Evolutionary conservation across 2,113 vertebrate genomes (phyloP).

Genomic region (Eudorcas thomsonii): DNA sequence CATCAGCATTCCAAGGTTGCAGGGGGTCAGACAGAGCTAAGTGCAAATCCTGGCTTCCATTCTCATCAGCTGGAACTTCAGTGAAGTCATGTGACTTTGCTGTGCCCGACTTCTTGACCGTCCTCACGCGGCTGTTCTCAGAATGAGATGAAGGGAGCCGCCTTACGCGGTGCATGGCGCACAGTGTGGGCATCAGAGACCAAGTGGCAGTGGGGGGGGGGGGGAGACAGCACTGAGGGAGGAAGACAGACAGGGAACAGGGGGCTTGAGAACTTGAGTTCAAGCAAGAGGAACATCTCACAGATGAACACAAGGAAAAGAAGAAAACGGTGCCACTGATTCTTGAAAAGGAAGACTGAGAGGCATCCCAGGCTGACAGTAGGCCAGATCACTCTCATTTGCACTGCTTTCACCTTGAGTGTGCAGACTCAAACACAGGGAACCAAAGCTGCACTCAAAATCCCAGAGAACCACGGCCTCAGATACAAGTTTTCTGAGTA

Average conservation of each 20-base stretch:
- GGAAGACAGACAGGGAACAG: neutral
- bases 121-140: neutral
- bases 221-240: neutral
- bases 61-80: neutral
- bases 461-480: neutral
- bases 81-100: neutral
- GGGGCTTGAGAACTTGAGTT: neutral
- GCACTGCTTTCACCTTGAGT: neutral
- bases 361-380: neutral
- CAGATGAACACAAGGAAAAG: neutral
- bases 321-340: neutral
- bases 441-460: neutral
- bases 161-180: fast-evolving
- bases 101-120: neutral
- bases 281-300: neutral
- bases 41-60: too few species aligned
- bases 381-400: neutral
- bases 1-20: neutral
- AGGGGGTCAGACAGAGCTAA: neutral
- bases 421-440: neutral
- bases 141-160: neutral
- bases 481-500: neutral
- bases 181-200: neutral
- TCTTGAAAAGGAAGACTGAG: neutral
- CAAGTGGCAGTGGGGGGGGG: neutral